phyloP scores from a whole-genome alignment of 2,797 vertebrate genomes.

The Alauda arvensis region DNA sequence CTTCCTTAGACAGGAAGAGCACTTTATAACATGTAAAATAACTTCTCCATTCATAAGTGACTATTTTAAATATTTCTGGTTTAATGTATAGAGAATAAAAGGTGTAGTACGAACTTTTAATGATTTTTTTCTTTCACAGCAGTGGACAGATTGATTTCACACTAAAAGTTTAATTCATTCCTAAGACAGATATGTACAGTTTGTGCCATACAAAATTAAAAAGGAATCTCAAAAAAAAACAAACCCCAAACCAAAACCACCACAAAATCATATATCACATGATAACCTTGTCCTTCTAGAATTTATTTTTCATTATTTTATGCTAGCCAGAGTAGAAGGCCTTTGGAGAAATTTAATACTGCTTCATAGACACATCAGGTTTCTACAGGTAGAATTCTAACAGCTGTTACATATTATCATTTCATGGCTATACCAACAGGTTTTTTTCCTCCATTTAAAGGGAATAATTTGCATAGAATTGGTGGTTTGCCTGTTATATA shows the following conservation, averaged over 20 bases:
- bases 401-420: neutral
- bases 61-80: neutral
- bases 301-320: neutral
- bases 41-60: neutral
- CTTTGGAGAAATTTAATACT: neutral
- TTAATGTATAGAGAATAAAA: neutral
- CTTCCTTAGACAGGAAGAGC: neutral
- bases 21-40: neutral
- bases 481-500: neutral
- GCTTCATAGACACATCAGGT: neutral
- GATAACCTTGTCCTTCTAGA: neutral
- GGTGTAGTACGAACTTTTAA: neutral
- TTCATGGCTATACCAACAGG: neutral
- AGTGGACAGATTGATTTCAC: neutral
- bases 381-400: neutral
- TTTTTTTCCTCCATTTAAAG: neutral
- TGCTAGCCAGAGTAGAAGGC: neutral
- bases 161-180: neutral
- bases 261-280: neutral
- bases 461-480: neutral
- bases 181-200: neutral
- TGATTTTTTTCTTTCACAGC: neutral
- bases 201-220: neutral
- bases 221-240: neutral
- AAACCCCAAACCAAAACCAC: fast-evolving